Percentiles rank a stretch among this genome's conserved stretches.
These are phyloP conservation scores for Neopelma chrysocephalum DNA, from an alignment of 2,797 vertebrate species.

Conservation along the genomic window DNA sequence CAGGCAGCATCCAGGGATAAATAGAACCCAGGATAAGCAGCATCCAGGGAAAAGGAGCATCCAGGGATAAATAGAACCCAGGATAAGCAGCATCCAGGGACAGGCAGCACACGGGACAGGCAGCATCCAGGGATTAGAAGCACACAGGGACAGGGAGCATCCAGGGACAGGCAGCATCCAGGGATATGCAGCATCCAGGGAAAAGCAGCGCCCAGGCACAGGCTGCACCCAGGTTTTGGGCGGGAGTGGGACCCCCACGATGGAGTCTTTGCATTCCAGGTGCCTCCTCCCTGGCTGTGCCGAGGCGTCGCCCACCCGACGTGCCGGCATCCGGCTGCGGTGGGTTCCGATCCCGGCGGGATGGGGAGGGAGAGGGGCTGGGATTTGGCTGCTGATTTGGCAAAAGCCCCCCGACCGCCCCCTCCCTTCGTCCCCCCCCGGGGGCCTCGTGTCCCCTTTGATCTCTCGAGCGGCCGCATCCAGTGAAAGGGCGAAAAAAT, in stretches of 20 bases:
- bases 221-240: not conserved
- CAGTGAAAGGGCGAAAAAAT: slow-evolving; percentile 2
- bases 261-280: not conserved
- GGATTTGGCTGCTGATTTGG: not conserved
- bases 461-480: not conserved
- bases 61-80: not conserved
- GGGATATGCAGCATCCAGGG: no score
- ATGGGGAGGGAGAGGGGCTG: no score
- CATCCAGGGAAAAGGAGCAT: no score
- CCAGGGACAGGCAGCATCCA: not conserved
- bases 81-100: not conserved
- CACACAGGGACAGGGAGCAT: accelerated
- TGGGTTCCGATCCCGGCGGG: not conserved
- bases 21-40: not conserved
- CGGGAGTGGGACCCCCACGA: accelerated
- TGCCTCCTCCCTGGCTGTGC: not conserved
- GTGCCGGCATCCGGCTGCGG: not conserved
- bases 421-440: not conserved
- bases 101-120: no score
- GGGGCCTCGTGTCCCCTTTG: not conserved
- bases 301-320: accelerated
- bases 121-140: not conserved
- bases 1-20: not conserved
- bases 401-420: no score
- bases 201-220: not conserved